Conservation (phyloP, 1,140 invertebrate genomes). For the Maconellicoccus hirsutus region DNA sequence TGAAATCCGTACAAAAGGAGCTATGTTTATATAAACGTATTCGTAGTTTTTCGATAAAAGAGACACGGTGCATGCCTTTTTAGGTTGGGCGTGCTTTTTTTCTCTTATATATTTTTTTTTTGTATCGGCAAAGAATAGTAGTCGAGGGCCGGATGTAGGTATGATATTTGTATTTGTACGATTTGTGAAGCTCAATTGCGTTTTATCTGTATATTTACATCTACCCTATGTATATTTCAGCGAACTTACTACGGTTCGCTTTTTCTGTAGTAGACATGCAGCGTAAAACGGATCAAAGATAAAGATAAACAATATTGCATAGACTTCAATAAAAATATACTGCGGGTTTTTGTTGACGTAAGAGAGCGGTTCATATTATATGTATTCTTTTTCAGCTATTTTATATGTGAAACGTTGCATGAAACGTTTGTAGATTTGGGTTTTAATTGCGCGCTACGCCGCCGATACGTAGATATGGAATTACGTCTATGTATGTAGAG, state of each 20-base stretch:
- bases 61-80: not conserved
- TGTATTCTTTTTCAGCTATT: not conserved
- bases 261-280: not conserved
- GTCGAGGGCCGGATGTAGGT: not conserved
- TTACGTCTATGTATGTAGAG: not conserved
- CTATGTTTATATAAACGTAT: not conserved
- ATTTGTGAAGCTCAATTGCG: conserved; percentile 7
- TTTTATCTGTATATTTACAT: conserved; percentile 6
- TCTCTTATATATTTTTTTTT: not conserved
- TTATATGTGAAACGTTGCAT: not conserved
- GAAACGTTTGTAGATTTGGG: not conserved
- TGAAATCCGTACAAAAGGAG: not conserved
- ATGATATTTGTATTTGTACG: conserved; percentile 5
- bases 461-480: not conserved
- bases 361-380: not conserved
- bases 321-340: conserved; percentile 1
- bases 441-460: not conserved
- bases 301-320: not conserved
- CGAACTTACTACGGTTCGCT: not conserved
- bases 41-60: not conserved
- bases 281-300: conserved; percentile 7
- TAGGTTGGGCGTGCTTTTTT: not conserved
- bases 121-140: too few relatives aligned
- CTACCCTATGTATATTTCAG: not conserved
- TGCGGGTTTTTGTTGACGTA: not conserved